phyloP scores from a whole-genome alignment of 2,797 vertebrate species.

The Sebastes paucispinis region DNA sequence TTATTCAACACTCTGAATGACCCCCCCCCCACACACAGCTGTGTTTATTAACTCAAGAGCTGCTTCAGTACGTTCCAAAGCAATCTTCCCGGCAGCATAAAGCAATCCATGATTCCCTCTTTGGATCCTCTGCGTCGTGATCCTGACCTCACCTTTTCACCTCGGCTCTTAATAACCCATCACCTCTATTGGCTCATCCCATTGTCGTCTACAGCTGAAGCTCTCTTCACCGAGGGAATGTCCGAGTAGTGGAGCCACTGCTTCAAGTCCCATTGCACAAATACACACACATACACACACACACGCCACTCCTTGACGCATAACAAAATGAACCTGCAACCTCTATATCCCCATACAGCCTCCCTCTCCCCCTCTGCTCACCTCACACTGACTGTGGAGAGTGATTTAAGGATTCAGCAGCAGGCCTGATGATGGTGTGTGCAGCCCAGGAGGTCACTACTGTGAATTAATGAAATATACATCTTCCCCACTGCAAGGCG shows the following conservation, averaged over 20 bases:
- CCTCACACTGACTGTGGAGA: constrained; percentile 26
- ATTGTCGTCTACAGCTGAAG: constrained; percentile 4
- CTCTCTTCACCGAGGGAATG: not conserved
- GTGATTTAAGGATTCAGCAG: constrained; percentile 65
- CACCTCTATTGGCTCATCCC: constrained; percentile 17
- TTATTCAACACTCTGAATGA: constrained; percentile 22
- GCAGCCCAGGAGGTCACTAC: constrained; percentile 53
- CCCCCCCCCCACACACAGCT: not conserved
- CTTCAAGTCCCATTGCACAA: constrained; percentile 13
- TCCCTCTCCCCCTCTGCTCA: not conserved
- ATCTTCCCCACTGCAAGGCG: constrained; percentile 19
- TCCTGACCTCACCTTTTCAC: constrained; percentile 55
- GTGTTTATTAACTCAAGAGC: constrained; percentile 37
- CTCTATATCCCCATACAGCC: constrained; percentile 23
- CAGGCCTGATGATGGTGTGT: constrained; percentile 46
- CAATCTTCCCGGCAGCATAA: constrained; percentile 27
- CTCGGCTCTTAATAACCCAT: constrained; percentile 48
- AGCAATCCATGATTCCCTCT: constrained; percentile 14
- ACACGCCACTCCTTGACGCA: not conserved
- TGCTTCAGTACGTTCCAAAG: constrained; percentile 15
- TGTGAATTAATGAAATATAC: constrained; percentile 66
- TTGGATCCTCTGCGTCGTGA: constrained; percentile 27
- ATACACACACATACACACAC: not conserved
- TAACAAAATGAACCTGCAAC: constrained; percentile 40
- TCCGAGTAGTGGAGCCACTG: not conserved